phyloP scores from a whole-genome alignment of 2,113 vertebrate species.

The Corynorhinus townsendii region DNA sequence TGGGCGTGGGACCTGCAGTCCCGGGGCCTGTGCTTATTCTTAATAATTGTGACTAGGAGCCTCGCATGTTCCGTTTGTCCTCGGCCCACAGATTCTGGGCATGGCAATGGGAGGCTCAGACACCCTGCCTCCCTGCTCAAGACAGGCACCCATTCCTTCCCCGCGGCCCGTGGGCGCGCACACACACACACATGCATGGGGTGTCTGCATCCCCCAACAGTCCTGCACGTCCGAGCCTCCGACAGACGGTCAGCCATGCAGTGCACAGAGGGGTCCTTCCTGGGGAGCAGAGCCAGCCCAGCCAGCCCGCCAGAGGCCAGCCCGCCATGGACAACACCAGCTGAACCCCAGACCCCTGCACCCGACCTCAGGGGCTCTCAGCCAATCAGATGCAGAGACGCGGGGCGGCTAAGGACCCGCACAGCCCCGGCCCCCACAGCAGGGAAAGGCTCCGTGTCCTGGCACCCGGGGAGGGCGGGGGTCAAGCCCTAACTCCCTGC shows the following conservation, averaged over 20 bases:
- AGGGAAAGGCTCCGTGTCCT: neutral
- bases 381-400: neutral
- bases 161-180: rapidly evolving
- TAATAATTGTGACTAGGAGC: neutral
- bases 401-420: neutral
- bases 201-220: neutral
- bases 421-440: neutral
- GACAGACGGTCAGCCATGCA: neutral
- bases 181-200: neutral
- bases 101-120: rapidly evolving
- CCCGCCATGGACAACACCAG: neutral
- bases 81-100: neutral
- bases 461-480: too few relatives aligned
- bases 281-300: neutral
- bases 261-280: neutral
- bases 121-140: too few relatives aligned
- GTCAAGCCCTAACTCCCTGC: neutral
- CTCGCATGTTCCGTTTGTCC: neutral
- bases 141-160: too few relatives aligned
- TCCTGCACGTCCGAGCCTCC: neutral
- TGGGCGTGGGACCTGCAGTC: rapidly evolving
- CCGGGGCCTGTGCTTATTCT: neutral
- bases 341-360: too few relatives aligned
- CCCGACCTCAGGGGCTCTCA: neutral
- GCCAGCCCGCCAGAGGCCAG: too few relatives aligned